Percentiles rank a stretch among this genome's conserved stretches.
phyloP scores from a whole-genome alignment of 2,888 invertebrate genomes.

The Zaprionus obscuricornis region DNA sequence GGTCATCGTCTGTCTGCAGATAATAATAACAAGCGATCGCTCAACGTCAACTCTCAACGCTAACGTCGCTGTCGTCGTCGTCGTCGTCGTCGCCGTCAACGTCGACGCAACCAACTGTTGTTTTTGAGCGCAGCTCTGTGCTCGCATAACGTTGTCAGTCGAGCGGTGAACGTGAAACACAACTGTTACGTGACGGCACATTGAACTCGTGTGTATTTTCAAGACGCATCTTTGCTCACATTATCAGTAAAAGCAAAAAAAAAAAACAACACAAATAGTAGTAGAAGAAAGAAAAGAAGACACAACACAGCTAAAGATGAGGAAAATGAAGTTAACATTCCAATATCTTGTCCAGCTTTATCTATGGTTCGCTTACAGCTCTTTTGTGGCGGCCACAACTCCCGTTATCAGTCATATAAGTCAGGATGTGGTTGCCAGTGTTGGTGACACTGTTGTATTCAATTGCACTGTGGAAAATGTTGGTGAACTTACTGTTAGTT shows the following conservation, averaged over 20 bases:
- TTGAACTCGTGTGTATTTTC: constrained; percentile 47
- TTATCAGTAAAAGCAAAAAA: constrained; percentile 38
- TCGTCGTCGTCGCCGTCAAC: constrained; percentile 11
- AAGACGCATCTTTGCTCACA: constrained; percentile 18
- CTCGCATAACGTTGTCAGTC: constrained; percentile 45
- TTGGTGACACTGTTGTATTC: constrained; percentile 81
- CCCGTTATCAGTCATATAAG: constrained; percentile 79
- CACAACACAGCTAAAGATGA: constrained; percentile 20
- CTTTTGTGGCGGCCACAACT: constrained; percentile 26
- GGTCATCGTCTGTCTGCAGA: constrained; percentile 10
- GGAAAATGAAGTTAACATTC: no score
- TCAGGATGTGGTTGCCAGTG: constrained; percentile 78
- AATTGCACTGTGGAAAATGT: constrained; percentile 82
- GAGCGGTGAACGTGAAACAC: constrained; percentile 52
- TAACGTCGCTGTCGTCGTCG: not conserved
- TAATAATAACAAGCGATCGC: constrained; percentile 40
- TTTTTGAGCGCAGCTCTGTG: constrained; percentile 50
- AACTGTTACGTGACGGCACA: constrained; percentile 42
- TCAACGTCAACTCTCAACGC: constrained; percentile 43
- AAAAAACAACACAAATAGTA: not conserved
- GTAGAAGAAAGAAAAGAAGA: not conserved
- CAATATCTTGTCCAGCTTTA: constrained; percentile 5
- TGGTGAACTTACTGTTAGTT: constrained; percentile 77
- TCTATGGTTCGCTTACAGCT: constrained; percentile 28
- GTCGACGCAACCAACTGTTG: constrained; percentile 11